Evolutionary conservation across 1,140 invertebrate genomes (phyloP).

Genomic region (Drosophila albomicans): DNA sequence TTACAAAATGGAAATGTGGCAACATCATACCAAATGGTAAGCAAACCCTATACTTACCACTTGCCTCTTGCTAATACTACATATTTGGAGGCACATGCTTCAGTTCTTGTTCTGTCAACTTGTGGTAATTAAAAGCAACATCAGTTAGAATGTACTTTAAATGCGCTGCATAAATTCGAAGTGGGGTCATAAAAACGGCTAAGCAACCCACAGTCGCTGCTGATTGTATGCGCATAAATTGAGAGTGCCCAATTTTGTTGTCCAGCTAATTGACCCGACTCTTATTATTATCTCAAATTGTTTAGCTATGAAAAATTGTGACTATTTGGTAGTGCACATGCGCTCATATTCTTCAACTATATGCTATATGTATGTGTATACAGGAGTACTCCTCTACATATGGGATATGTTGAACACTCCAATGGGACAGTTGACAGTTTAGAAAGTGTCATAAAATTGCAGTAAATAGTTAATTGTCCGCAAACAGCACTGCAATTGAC

Average conservation of each 20-base stretch:
- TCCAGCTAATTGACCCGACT: slow-evolving; percentile 59
- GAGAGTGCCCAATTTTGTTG: slow-evolving; percentile 40
- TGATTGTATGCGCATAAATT: slow-evolving; percentile 74
- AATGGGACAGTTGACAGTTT: slow-evolving; percentile 30
- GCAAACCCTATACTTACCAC: slow-evolving; percentile 20
- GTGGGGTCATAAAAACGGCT: not conserved
- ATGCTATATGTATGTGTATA: not conserved
- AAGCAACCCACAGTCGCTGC: slow-evolving; percentile 42
- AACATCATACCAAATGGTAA: slow-evolving; percentile 10
- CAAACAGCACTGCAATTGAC: slow-evolving; percentile 49
- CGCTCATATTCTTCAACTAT: not conserved
- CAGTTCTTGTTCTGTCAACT: slow-evolving; percentile 5
- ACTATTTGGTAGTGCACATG: not conserved
- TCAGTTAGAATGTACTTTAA: slow-evolving; percentile 42
- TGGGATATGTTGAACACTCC: slow-evolving; percentile 35
- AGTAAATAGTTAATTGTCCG: slow-evolving; percentile 65
- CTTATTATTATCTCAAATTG: slow-evolving; percentile 21
- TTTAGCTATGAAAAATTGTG: slow-evolving; percentile 33
- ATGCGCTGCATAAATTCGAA: slow-evolving; percentile 56
- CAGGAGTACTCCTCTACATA: not conserved
- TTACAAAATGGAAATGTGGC: slow-evolving; percentile 37
- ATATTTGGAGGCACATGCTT: slow-evolving; percentile 32
- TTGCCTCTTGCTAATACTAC: slow-evolving; percentile 16
- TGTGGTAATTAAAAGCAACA: slow-evolving; percentile 61
- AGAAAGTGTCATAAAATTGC: slow-evolving; percentile 51